Base-by-base conservation (phyloP, 2,888 invertebrate genomes). In the Philaethria dido region DNA sequence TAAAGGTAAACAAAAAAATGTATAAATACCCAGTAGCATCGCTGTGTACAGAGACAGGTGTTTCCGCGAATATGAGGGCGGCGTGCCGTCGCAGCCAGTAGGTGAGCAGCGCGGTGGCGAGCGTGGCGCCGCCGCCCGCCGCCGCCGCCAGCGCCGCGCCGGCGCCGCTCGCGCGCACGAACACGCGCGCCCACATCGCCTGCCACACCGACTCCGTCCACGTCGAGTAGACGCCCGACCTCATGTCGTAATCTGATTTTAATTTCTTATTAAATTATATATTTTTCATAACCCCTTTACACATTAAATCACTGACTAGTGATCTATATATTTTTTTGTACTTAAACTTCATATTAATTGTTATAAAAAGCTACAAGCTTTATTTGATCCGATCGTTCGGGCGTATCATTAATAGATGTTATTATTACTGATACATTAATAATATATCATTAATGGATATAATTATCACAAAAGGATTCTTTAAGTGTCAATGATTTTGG, bases 121-220 rank as follows among this genome's bases (percentile, higher is more conserved):
- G 14, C 4, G 90, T 87, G 68, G 79, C 75, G 0, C 61, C 44
- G 9, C 72, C 77, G 65, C 91, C 92, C 0, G 80, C 63, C 0
- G 63, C 69, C 2, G 78, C 82, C 3, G 91, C 90, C 22, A 75
- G 72, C 1, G 77, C 73, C 50, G 92, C 89, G 61, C 91, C 89
- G 44, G 77, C 81, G 11, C 94, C 93, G 13, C 96, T 93, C 57
- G 97, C 96, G 76, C 94, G 93, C 67, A 98, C 91, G 85, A 97
- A 98, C 91, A 98, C 94, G 71, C 96, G 94, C 69, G 96, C 95
- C 75, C 93, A 94, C 75, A 97, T 93, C 64, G 94, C 91, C 65
- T 93, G 91, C 97, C 98, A 98, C 48, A 96, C 94, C 0, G 97
- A 97, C 92, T 98, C 98, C 20, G 97, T 95, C 98, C 98, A 98